These are phyloP conservation scores for Tonatia bakeri DNA, from an alignment of 2,113 vertebrate species.

Conservation along the genomic window DNA sequence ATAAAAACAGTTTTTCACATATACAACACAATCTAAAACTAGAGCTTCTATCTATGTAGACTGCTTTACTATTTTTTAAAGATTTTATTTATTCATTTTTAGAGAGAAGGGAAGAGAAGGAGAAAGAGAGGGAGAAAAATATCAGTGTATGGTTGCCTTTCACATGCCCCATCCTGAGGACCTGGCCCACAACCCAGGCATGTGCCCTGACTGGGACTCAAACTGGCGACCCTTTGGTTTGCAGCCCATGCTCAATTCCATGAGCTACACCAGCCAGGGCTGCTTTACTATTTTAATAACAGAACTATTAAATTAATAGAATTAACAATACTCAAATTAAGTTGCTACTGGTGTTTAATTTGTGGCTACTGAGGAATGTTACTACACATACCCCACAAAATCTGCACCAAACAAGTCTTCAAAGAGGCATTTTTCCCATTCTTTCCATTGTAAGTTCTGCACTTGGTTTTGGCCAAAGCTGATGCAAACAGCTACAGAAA, in stretches of 20 bases:
- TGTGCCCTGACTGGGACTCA: too few relatives aligned
- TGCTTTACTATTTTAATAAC: neutral
- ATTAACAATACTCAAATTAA: neutral
- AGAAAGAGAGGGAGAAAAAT: too few relatives aligned
- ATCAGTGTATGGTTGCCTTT: too few relatives aligned
- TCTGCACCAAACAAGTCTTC: neutral
- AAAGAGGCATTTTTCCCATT: neutral
- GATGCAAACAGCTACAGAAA: neutral
- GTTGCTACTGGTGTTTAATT: neutral
- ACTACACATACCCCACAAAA: neutral
- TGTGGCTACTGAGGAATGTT: neutral
- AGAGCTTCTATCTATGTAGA: neutral
- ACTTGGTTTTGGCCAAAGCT: neutral
- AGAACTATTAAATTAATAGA: neutral
- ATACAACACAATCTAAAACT: neutral
- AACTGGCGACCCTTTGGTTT: too few relatives aligned
- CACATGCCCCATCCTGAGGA: too few relatives aligned
- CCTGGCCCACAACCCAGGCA: too few relatives aligned
- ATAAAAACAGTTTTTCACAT: neutral
- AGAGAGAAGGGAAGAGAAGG: too few relatives aligned
- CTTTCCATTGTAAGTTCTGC: neutral
- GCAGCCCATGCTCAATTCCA: too few relatives aligned
- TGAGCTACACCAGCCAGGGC: too few relatives aligned
- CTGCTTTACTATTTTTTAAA: neutral
- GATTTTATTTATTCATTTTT: too few relatives aligned